phyloP scores from a whole-genome alignment of 2,113 vertebrate species.

The Odontophorus gujanensis region DNA sequence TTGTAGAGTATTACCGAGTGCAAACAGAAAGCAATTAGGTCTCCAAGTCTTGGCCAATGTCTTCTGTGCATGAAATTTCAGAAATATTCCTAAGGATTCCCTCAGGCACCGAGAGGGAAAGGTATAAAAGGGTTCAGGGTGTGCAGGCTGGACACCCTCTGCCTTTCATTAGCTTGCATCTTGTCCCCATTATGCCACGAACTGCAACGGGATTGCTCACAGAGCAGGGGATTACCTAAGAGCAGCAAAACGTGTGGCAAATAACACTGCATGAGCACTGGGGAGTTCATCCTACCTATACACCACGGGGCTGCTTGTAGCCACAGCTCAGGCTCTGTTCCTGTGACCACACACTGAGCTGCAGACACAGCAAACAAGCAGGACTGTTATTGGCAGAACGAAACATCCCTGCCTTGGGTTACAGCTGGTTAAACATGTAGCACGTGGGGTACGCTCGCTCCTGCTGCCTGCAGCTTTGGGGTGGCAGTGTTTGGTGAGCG shows the following conservation, averaged over 20 bases:
- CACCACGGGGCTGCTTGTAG: neutral
- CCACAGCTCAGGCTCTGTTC: neutral
- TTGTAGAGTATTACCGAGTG: fast-evolving
- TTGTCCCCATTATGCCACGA: neutral
- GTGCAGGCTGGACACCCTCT: neutral
- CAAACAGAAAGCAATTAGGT: fast-evolving
- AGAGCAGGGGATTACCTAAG: neutral
- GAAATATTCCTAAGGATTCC: neutral
- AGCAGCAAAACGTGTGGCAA: neutral
- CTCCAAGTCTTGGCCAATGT: neutral
- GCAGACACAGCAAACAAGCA: fast-evolving
- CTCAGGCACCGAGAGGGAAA: neutral
- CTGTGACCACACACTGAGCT: fast-evolving
- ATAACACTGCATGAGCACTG: neutral
- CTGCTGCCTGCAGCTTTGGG: neutral
- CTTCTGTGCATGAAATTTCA: neutral
- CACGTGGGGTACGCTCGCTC: neutral
- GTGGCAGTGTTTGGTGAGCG: conserved; percentile 32
- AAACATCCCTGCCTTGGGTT: neutral
- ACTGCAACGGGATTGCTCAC: neutral
- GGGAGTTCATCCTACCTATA: neutral
- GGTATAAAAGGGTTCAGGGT: neutral
- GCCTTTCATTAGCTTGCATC: neutral
- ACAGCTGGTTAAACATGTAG: fast-evolving
- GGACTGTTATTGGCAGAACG: neutral